Base-by-base conservation (phyloP, 2,113 vertebrate genomes). In the Piaya cayana region DNA sequence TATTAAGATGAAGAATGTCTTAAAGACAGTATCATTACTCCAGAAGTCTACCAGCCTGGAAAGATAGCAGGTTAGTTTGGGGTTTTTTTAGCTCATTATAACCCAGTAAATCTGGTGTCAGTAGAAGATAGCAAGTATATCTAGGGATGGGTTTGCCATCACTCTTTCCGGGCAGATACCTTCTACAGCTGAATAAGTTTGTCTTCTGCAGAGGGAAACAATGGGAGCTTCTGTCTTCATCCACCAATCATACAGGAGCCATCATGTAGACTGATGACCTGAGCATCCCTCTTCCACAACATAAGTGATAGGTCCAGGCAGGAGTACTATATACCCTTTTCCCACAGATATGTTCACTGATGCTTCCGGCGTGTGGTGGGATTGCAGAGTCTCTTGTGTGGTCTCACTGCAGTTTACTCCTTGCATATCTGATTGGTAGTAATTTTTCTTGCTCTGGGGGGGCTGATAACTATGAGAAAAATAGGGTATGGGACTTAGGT, bases 1-100 rank as follows among this genome's bases (percentile, higher is more conserved):
- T 56, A 90, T 94, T 96, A 95, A 85, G 60, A 82, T 95, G 69
- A 96, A 93, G 87, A 94, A 93, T 93, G 23, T 39, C 76, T 90
- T 75, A 95, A 92, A 95, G 92, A 74, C 60, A 79, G 34, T 64
- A 62, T 15, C 83, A 96, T 91, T 80, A 93, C 55, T 96, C 86
- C 75, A 92, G 92, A 82, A 20, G 70, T 86, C 88, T 95, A 75
- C 42, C 22, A 53, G 6, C 9, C 9, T 95, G 74, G 50, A 74
- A 93, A 92, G 84, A 95, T 43, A 18, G 16, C 50, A 83, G 63
- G 52, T 93, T 95, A 84, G 65, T 45, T 45, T 45, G 43, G 43
- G 9, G 12, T 53, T 96, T 91, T 92, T 93, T 93, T 80, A 93
- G 50, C 71, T 95, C 62, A 82, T 93, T 96, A 82, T 52, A 95